phyloP scores from a whole-genome alignment of 2,888 invertebrate species.

The Leistus spinibarbis region DNA sequence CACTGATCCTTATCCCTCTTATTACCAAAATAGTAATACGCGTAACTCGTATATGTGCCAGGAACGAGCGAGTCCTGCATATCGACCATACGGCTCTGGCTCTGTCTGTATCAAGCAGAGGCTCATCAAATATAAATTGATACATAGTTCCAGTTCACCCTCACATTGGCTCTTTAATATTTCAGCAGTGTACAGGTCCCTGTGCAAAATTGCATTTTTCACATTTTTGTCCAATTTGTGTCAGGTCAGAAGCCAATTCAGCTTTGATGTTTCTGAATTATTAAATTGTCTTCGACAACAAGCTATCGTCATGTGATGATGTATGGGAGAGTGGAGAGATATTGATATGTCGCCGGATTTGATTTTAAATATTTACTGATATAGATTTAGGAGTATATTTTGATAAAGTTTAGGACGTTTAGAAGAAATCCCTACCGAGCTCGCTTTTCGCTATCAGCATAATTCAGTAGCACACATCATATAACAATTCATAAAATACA shows the following conservation, averaged over 20 bases:
- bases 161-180: conserved; percentile 18
- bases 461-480: neutral
- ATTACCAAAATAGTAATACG: neutral
- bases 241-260: neutral
- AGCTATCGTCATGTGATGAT: neutral
- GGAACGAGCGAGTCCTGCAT: neutral
- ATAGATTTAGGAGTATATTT: neutral
- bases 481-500: too few species aligned
- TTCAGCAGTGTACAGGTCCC: conserved; percentile 1
- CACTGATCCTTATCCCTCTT: neutral
- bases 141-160: neutral
- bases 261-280: conserved; percentile 25
- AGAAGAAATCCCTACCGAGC: too few species aligned
- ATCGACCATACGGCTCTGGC: neutral
- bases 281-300: conserved; percentile 22
- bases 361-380: neutral
- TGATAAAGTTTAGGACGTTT: neutral
- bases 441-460: too few species aligned
- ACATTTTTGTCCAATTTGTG: conserved; percentile 5
- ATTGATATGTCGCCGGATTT: neutral
- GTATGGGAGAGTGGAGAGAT: neutral
- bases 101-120: neutral
- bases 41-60: neutral
- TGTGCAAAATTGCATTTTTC: conserved; percentile 25
- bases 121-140: conserved; percentile 25